Evolutionary conservation across 2,113 vertebrate species (phyloP).

Genomic region (Collichthys lucidus): DNA sequence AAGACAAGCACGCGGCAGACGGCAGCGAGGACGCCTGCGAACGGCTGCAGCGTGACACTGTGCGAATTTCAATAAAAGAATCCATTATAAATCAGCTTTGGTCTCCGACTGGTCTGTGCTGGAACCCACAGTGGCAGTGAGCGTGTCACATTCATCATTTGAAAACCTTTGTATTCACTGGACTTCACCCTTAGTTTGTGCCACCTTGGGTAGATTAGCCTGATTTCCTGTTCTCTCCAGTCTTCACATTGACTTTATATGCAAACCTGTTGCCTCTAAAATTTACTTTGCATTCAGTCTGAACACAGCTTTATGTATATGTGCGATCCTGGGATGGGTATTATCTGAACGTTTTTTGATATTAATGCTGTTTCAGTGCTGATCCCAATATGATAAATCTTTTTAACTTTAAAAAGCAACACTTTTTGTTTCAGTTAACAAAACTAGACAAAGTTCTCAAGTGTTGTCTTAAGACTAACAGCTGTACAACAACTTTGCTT

Average conservation of each 20-base stretch:
- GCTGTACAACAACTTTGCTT: neutral
- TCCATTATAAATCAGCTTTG: no score
- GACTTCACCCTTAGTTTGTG: neutral
- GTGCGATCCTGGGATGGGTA: neutral
- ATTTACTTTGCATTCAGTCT: neutral
- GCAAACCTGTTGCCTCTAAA: neutral
- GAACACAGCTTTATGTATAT: neutral
- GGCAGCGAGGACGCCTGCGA: no score
- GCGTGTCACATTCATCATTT: no score
- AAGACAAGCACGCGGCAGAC: no score
- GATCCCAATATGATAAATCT: neutral
- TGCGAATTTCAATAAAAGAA: no score
- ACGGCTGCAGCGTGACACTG: no score
- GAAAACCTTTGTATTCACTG: neutral
- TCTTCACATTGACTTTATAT: neutral
- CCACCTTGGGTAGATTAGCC: neutral
- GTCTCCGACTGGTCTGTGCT: no score
- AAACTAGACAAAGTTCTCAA: neutral
- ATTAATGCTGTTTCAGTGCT: neutral
- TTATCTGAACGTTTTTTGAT: neutral
- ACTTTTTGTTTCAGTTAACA: neutral
- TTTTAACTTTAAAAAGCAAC: neutral
- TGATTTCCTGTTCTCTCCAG: neutral
- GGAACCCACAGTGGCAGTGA: no score
- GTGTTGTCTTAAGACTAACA: neutral